A percentile compares a stretch with the other conserved stretches of the same genome.
Evolutionary conservation across 2,888 invertebrate genomes (phyloP).

Genomic region (Fragum fragum): DNA sequence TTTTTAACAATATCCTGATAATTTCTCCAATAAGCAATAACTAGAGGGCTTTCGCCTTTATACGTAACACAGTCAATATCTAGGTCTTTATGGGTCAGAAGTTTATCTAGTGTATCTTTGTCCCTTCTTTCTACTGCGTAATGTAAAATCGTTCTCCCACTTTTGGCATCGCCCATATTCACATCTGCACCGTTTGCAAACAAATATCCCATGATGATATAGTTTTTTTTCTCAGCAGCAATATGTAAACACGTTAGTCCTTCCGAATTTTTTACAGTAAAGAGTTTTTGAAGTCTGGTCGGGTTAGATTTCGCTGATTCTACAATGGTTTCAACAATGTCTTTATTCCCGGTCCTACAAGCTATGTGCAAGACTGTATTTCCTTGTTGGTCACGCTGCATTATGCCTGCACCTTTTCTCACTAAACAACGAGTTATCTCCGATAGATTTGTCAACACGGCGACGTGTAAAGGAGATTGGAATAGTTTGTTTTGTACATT

Average conservation of each 20-base stretch:
- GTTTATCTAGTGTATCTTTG: conserved; percentile 46
- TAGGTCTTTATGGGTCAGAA: conserved; percentile 59
- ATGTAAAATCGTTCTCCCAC: conserved; percentile 70
- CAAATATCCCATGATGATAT: conserved; percentile 60
- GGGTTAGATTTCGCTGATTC: conserved; percentile 26
- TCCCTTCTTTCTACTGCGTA: conserved; percentile 63
- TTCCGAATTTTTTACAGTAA: conserved; percentile 62
- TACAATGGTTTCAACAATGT: conserved; percentile 44
- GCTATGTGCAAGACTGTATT: conserved; percentile 60
- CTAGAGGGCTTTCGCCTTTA: conserved; percentile 67
- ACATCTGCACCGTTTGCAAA: conserved; percentile 67
- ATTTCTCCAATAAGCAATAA: conserved; percentile 64
- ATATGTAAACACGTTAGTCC: conserved; percentile 69
- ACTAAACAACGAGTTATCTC: conserved; percentile 39
- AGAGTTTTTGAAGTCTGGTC: conserved; percentile 40
- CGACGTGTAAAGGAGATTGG: conserved; percentile 55
- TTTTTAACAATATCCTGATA: conserved; percentile 60
- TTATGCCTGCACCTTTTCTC: conserved; percentile 39
- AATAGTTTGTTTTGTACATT: conserved; percentile 52
- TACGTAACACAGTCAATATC: conserved; percentile 67
- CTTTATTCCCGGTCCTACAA: conserved; percentile 46
- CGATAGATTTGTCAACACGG: conserved; percentile 48
- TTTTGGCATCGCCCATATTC: conserved; percentile 70
- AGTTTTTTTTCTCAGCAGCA: conserved; percentile 57
- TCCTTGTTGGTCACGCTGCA: conserved; percentile 61